Conservation (phyloP, 2,113 vertebrate genomes). For the Caranx ignobilis region DNA sequence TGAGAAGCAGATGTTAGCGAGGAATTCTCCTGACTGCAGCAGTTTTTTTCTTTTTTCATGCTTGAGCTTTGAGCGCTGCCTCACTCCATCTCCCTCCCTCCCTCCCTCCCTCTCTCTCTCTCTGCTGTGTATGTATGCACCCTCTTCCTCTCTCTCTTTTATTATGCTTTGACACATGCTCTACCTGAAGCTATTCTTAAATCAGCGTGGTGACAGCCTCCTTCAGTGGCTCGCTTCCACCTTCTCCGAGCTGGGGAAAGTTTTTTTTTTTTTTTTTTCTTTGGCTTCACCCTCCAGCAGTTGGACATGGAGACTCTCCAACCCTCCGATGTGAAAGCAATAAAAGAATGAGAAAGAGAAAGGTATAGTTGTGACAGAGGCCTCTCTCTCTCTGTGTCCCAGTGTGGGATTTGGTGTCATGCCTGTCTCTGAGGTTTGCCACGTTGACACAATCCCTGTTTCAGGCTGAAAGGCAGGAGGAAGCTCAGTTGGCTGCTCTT, state of each 20-base stretch:
- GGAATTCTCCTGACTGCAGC: slow-evolving; percentile 89
- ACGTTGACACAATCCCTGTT: slow-evolving; percentile 75
- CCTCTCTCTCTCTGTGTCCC: slow-evolving; percentile 34
- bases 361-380: slow-evolving; percentile 47
- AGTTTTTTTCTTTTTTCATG: slow-evolving; percentile 78
- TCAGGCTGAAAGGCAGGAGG: slow-evolving; percentile 58
- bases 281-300: slow-evolving; percentile 21
- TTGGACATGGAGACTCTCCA: slow-evolving; percentile 20
- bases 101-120: slow-evolving; percentile 6
- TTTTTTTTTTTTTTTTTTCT: slow-evolving; percentile 18
- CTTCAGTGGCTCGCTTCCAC: slow-evolving; percentile 6
- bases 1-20: slow-evolving; percentile 92
- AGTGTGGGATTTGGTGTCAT: slow-evolving; percentile 51
- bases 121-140: slow-evolving; percentile 24
- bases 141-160: slow-evolving; percentile 10
- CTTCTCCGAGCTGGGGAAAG: slow-evolving; percentile 11
- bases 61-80: slow-evolving; percentile 57
- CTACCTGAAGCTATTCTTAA: slow-evolving; percentile 62
- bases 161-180: slow-evolving; percentile 40
- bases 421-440: slow-evolving; percentile 65
- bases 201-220: slow-evolving; percentile 28
- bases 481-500: slow-evolving; percentile 45
- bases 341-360: slow-evolving; percentile 49
- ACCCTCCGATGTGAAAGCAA: slow-evolving; percentile 37
- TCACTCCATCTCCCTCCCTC: slow-evolving; percentile 51